These are phyloP conservation scores for Gymnodraco acuticeps DNA, from an alignment of 2,797 vertebrate genomes.

Conservation along the genomic window DNA sequence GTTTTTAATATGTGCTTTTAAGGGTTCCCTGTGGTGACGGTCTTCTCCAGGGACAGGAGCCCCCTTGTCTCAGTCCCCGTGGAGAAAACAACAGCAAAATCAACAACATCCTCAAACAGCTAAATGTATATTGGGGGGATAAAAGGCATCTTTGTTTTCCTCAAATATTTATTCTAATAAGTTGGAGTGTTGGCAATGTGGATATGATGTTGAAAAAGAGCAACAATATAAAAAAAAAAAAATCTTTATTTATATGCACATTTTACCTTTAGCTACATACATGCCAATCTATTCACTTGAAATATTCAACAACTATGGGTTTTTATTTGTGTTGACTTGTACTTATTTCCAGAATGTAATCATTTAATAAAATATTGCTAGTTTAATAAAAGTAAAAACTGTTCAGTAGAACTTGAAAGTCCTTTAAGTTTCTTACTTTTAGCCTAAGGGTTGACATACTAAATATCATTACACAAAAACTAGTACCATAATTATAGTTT, in stretches of 20 bases:
- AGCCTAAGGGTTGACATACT: neutral
- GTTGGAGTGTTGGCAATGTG: conserved; percentile 2
- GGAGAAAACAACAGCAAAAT: conserved; percentile 75
- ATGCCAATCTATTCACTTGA: neutral
- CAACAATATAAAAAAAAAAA: neutral
- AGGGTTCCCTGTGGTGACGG: conserved; percentile 78
- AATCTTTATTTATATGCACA: neutral
- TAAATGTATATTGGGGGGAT: conserved; percentile 29
- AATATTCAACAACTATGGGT: neutral
- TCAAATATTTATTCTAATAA: conserved; percentile 37
- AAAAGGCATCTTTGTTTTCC: conserved; percentile 26
- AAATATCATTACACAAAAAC: neutral
- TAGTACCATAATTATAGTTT: neutral
- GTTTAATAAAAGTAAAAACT: neutral
- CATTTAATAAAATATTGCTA: neutral
- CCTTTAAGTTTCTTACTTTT: no score
- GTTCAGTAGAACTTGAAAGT: no score
- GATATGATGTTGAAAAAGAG: neutral
- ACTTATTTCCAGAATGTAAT: neutral
- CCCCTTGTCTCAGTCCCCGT: conserved; percentile 64
- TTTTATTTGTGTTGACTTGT: neutral
- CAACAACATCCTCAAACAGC: conserved; percentile 67
- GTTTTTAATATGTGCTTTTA: conserved; percentile 87
- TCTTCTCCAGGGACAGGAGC: conserved; percentile 68
- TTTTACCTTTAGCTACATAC: neutral